A percentile compares a stretch with the other conserved stretches of the same genome.
Conservation (phyloP, 2,113 vertebrate genomes). For the Oostethus manadensis region DNA sequence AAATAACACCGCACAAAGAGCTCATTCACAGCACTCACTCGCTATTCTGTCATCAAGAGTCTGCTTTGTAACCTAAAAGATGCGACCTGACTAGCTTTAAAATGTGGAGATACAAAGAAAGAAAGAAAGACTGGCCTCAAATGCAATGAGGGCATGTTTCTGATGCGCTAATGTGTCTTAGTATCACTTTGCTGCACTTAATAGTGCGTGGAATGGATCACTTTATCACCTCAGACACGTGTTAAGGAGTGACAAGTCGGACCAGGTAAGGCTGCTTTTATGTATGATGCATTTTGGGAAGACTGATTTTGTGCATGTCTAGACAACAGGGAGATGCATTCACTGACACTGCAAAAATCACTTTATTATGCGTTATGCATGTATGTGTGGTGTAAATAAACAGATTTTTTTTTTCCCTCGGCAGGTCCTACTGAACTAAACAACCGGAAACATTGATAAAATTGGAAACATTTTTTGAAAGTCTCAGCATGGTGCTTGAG, state of each 20-base stretch:
- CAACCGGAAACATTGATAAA: too few species aligned
- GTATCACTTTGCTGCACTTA: slow-evolving; percentile 30
- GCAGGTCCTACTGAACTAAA: too few species aligned
- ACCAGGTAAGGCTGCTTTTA: too few species aligned
- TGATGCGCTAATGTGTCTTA: slow-evolving; percentile 17
- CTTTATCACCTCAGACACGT: slow-evolving; percentile 17
- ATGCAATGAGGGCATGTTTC: slow-evolving; percentile 30
- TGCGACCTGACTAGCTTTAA: slow-evolving; percentile 15
- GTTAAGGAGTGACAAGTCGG: slow-evolving; percentile 1
- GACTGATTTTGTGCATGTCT: background rate
- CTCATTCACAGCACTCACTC: background rate
- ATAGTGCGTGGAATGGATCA: slow-evolving; percentile 41
- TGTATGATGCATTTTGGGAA: too few species aligned
- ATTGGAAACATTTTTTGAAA: too few species aligned
- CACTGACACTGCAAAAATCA: too few species aligned
- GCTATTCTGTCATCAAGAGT: background rate
- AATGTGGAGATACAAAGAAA: slow-evolving; percentile 21
- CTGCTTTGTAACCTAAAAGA: slow-evolving; percentile 7
- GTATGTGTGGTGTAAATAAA: too few species aligned
- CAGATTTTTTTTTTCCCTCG: too few species aligned
- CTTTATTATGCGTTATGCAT: too few species aligned
- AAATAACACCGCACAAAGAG: background rate
- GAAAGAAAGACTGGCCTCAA: background rate
- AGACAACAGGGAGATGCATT: too few species aligned
- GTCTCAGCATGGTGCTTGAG: too few species aligned